Base-by-base conservation (phyloP, 2,888 invertebrate genomes). In the Caenorhabditis angaria region DNA sequence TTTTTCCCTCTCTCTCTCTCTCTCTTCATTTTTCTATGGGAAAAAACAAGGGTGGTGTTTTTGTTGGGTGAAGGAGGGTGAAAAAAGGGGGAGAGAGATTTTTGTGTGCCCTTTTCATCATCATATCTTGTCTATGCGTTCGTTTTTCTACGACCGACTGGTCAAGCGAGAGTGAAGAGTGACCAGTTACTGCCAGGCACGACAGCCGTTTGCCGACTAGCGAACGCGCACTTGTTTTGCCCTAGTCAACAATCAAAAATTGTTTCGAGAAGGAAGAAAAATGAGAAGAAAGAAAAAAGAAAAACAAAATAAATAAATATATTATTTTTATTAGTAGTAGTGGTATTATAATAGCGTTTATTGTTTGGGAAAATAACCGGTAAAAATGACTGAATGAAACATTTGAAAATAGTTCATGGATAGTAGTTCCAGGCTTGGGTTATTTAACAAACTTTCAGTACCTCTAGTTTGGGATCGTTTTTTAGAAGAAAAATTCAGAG, bases 141-240 rank as follows among this genome's bases (percentile, higher is more conserved):
- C 55, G 54, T 62, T 61, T 65, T 66, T 64, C 56, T 6, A 20
- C 29, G 50, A 18, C n/a, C 22, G 24, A 24, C 24, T 20, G 22
- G 24, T 8, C 22, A 24, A 50, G 24, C 24, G 50, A 24, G 50
- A 24, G 53, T 18, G 61, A 55, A 48, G 62, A 62, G 63, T 60
- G 69, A 51, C 70, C 65, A 70, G 65, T 64, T 70, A 70, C 65
- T 65, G 22, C 55, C 55, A 66, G 71, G 71, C 71, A 71, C 55
- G 55, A 12, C 55, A 56, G 55, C 29, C 55, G 55, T 56, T 56
- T 56, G 55, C 55, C 55, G 54, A 54, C 27, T 54, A 24, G 25
- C 61, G 61, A 65, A 70, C 71, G 67, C n/a, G n/a, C 66, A 72
- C 72, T 72, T 72, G 72, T 72, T 72, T 72, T 72, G 72, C 67